Conservation (phyloP, 2,113 vertebrate species). For the Halcyon senegalensis region DNA sequence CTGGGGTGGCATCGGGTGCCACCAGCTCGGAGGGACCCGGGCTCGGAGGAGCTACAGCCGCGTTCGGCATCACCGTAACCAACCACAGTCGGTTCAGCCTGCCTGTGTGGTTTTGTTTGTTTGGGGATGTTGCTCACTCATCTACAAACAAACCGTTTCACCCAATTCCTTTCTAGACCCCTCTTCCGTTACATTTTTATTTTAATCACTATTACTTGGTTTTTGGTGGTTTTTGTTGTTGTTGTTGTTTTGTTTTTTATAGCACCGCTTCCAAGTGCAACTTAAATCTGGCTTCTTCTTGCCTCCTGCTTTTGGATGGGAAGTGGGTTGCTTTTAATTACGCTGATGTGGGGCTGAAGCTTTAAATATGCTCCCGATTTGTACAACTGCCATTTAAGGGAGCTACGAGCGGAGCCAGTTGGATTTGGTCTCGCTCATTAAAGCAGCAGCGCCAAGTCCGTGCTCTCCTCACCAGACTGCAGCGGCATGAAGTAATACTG, state of each 20-base stretch:
- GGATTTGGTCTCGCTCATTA: not conserved
- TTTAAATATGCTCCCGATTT: not conserved
- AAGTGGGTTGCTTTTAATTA: not conserved
- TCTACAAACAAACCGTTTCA: constrained; percentile 36
- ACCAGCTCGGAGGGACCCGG: not conserved
- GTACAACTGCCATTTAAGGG: not conserved
- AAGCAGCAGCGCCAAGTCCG: not conserved
- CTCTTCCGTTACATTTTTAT: not conserved
- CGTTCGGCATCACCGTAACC: constrained; percentile 4
- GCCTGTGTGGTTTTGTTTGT: not conserved
- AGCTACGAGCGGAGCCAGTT: not conserved
- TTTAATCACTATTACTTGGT: not conserved
- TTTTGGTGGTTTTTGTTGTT: not conserved
- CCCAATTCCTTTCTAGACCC: constrained; percentile 12
- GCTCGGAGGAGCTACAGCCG: not conserved
- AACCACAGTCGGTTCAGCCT: constrained; percentile 24
- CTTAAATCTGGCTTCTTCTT: not conserved
- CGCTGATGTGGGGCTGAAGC: not conserved
- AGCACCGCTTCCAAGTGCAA: not conserved
- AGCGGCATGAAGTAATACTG: not conserved
- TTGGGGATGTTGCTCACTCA: constrained; percentile 42
- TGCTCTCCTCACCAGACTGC: not conserved
- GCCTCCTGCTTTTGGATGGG: not conserved
- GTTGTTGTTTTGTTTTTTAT: not conserved
- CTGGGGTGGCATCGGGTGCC: not conserved